Conservation (phyloP, 2,888 invertebrate species). For the Lepidonotus clava region DNA sequence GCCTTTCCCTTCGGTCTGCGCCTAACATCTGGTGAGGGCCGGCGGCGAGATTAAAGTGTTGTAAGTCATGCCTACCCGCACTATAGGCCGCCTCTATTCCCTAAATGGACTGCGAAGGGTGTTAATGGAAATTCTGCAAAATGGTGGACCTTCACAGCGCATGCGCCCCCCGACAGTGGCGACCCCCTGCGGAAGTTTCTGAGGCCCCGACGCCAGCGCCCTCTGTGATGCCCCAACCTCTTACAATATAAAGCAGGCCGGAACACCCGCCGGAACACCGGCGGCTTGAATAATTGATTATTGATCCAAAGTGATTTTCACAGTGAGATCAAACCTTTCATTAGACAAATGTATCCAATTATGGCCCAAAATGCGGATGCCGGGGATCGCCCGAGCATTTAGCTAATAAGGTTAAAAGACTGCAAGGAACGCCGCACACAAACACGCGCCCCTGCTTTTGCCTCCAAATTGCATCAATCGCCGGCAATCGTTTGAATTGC, state of each 20-base stretch:
- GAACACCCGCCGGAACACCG: not conserved
- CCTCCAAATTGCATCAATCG: slow-evolving; percentile 42
- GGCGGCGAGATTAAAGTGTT: not conserved
- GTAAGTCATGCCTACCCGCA: not conserved
- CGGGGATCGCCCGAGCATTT: slow-evolving; percentile 5
- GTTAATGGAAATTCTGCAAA: not conserved
- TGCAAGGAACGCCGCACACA: not conserved
- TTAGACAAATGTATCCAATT: slow-evolving; percentile 49
- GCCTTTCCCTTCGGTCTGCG: too few species aligned
- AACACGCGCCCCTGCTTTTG: not conserved
- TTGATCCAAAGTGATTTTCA: slow-evolving; percentile 41
- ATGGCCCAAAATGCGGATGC: not conserved
- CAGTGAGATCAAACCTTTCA: slow-evolving; percentile 42
- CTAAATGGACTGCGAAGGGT: not conserved
- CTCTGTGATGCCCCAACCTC: not conserved
- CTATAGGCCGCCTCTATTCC: not conserved
- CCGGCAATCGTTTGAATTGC: slow-evolving; percentile 33
- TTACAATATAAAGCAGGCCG: not conserved
- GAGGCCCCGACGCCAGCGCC: not conserved
- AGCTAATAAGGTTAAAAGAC: slow-evolving; percentile 9
- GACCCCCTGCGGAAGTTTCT: not conserved
- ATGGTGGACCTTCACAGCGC: not conserved
- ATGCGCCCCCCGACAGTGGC: not conserved
- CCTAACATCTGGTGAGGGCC: too few species aligned
- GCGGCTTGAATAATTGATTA: slow-evolving; percentile 37